Percentiles rank a stretch among this genome's conserved stretches.
phyloP scores from a whole-genome alignment of 1,140 invertebrate genomes.

The Bombus pyrosoma region DNA sequence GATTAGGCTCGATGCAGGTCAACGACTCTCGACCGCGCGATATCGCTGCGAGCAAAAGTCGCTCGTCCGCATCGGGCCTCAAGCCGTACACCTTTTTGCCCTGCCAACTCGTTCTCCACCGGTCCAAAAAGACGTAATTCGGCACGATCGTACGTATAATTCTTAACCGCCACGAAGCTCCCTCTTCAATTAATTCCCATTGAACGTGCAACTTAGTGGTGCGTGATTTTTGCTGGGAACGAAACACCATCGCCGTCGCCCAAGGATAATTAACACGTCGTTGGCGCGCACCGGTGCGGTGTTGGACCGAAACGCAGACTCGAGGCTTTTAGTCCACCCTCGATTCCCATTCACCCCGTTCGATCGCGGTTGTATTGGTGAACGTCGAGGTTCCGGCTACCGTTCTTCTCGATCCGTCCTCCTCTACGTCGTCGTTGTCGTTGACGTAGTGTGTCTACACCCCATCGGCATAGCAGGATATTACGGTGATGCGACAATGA shows the following conservation, averaged over 20 bases:
- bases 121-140: no score
- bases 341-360: slow-evolving; percentile 66
- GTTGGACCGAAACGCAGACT: slow-evolving; percentile 72
- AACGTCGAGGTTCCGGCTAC: slow-evolving; percentile 44
- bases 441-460: not conserved
- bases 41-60: no score
- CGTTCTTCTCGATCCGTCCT: slow-evolving; percentile 29
- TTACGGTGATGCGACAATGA: slow-evolving; percentile 77
- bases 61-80: no score
- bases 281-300: slow-evolving; percentile 56
- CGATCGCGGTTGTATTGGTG: slow-evolving; percentile 51
- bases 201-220: slow-evolving; percentile 12
- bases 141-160: no score
- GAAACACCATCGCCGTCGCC: slow-evolving; percentile 14
- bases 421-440: slow-evolving; percentile 25
- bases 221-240: slow-evolving; percentile 15
- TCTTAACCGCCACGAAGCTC: not conserved
- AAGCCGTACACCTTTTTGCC: no score
- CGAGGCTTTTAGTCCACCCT: slow-evolving; percentile 76
- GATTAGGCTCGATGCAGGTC: not conserved
- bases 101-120: no score
- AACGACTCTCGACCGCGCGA: no score
- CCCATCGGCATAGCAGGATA: slow-evolving; percentile 58
- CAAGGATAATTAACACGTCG: slow-evolving; percentile 60
- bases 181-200: slow-evolving; percentile 34